Conservation (phyloP, 2,113 vertebrate species). For the Toxotes chatareus region DNA sequence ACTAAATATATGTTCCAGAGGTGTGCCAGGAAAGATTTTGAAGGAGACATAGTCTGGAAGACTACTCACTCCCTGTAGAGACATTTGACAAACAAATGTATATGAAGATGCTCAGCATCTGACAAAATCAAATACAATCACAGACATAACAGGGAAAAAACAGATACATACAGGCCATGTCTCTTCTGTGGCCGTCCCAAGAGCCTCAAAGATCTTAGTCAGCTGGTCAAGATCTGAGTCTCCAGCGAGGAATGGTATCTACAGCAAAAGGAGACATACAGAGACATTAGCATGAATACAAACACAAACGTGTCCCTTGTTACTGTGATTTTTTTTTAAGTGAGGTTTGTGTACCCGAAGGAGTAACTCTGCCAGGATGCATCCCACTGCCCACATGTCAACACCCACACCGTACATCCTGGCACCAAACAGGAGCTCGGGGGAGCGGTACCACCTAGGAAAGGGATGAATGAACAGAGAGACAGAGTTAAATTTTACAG, state of each 20-base stretch:
- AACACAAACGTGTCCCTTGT: neutral
- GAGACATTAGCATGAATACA: slow-evolving; percentile 2
- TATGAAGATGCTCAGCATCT: neutral
- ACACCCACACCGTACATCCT: slow-evolving; percentile 98
- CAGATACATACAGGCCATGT: slow-evolving; percentile 91
- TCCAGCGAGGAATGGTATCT: slow-evolving; percentile 97
- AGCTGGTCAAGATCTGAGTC: slow-evolving; percentile 98
- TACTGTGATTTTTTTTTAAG: slow-evolving; percentile 7
- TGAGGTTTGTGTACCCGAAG: slow-evolving; percentile 86
- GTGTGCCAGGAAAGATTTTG: slow-evolving; percentile 94
- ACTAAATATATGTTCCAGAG: slow-evolving; percentile 95
- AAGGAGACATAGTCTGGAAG: slow-evolving; percentile 97
- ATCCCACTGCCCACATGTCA: slow-evolving; percentile 99
- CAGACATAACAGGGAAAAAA: neutral
- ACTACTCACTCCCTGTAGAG: slow-evolving; percentile 90
- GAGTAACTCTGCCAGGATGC: slow-evolving; percentile 96
- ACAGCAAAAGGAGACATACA: slow-evolving; percentile 5
- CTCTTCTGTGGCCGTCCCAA: slow-evolving; percentile 96
- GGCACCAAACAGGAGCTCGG: slow-evolving; percentile 96
- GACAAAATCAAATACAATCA: neutral
- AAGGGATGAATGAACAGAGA: slow-evolving; percentile 22
- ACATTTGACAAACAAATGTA: slow-evolving; percentile 37
- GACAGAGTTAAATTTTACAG: neutral
- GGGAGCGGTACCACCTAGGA: slow-evolving; percentile 95
- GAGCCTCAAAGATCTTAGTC: slow-evolving; percentile 96